Percentiles rank a stretch among this genome's conserved stretches.
Evolutionary conservation across 2,888 invertebrate species (phyloP).

Genomic region (Amiota minor): DNA sequence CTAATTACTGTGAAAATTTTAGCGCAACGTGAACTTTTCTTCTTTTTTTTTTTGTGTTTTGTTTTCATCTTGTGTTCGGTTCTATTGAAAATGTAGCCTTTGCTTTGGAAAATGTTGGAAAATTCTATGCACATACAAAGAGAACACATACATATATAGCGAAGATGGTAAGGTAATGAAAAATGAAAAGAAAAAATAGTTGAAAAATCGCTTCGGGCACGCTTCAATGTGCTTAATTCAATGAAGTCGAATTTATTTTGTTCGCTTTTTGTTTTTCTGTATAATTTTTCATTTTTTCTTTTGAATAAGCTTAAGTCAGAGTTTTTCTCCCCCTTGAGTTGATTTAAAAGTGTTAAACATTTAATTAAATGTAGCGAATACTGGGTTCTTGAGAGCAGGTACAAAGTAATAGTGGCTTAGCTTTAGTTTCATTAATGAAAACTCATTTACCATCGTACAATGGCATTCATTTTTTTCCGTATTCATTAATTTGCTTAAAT

Average conservation of each 20-base stretch:
- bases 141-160: not conserved
- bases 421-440: constrained; percentile 43
- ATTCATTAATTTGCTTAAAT: not conserved
- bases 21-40: constrained; percentile 49
- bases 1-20: constrained; percentile 63
- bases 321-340: not conserved
- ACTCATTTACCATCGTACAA: not conserved
- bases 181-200: not conserved
- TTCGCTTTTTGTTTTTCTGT: not conserved
- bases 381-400: too few species aligned
- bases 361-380: constrained; percentile 21
- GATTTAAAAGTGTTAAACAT: constrained; percentile 26
- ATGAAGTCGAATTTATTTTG: constrained; percentile 19
- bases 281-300: not conserved
- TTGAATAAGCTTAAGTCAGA: not conserved
- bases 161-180: not conserved
- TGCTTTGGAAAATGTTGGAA: constrained; percentile 7
- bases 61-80: not conserved
- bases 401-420: too few species aligned
- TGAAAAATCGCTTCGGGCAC: constrained; percentile 15
- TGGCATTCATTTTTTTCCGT: too few species aligned
- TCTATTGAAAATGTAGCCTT: constrained; percentile 11
- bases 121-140: not conserved
- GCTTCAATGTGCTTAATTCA: constrained; percentile 17
- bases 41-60: constrained; percentile 30